These are phyloP conservation scores for Muscina levida DNA, from an alignment of 2,888 invertebrate species.

Conservation along the genomic window DNA sequence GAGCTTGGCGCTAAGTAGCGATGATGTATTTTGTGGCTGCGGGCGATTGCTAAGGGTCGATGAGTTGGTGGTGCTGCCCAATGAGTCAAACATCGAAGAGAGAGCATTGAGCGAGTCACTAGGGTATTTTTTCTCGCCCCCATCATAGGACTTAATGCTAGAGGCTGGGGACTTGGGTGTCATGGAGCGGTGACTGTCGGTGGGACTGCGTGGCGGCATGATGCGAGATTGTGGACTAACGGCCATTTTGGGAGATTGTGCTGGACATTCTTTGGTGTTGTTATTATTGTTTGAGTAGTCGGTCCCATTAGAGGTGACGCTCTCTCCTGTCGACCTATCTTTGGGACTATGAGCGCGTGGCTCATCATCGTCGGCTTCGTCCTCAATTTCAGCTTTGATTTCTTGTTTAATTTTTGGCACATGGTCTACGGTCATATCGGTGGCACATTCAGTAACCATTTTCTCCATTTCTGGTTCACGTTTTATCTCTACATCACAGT, in stretches of 20 bases:
- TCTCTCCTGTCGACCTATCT: conserved; percentile 56
- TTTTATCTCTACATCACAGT: conserved; percentile 81
- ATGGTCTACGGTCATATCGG: conserved; percentile 46
- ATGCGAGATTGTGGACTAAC: conserved; percentile 73
- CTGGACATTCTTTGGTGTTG: conserved; percentile 71
- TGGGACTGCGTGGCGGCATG: conserved; percentile 83
- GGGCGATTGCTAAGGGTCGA: conserved; percentile 70
- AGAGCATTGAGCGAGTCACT: conserved; percentile 88
- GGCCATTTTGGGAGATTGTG: conserved; percentile 71
- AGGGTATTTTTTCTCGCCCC: conserved; percentile 81
- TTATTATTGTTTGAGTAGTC: conserved; percentile 70
- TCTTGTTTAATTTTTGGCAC: conserved; percentile 72
- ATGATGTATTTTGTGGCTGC: conserved; percentile 77
- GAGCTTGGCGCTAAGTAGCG: conserved; percentile 60
- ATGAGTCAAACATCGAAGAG: conserved; percentile 94
- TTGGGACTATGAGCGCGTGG: conserved; percentile 72
- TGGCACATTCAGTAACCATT: conserved; percentile 63
- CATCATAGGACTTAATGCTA: conserved; percentile 79
- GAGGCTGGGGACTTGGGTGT: conserved; percentile 87
- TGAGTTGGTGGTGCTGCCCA: conserved; percentile 80
- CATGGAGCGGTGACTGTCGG: conserved; percentile 88
- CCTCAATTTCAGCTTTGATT: conserved; percentile 76
- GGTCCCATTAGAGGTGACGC: conserved; percentile 67
- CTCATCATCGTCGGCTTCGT: conserved; percentile 78
- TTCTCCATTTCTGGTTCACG: conserved; percentile 78